phyloP scores from a whole-genome alignment of 2,113 vertebrate genomes.

The Hystrix brachyura region DNA sequence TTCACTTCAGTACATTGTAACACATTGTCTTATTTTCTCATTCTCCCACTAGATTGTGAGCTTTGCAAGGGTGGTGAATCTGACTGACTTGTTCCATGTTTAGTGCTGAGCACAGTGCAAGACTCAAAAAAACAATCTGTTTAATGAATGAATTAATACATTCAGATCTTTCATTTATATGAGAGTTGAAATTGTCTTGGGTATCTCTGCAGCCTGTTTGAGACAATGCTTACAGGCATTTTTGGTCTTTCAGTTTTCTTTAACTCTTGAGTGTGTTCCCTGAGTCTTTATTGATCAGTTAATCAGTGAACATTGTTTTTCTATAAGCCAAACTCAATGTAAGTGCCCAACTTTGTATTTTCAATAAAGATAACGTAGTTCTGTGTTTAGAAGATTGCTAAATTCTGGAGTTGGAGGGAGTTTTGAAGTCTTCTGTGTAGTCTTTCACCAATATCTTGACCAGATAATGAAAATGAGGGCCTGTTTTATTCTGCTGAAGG shows the following conservation, averaged over 20 bases:
- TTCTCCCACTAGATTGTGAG: neutral
- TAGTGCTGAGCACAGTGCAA: neutral
- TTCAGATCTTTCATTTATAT: neutral
- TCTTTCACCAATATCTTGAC: neutral
- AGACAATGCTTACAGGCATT: neutral
- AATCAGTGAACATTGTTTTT: conserved; percentile 17
- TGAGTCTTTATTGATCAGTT: neutral
- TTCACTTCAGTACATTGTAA: neutral
- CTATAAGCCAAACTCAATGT: neutral
- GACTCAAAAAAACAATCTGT: neutral
- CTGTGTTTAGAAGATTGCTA: neutral
- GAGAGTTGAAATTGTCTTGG: neutral
- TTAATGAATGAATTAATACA: conserved; percentile 6
- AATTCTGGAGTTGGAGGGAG: neutral
- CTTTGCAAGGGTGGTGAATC: neutral
- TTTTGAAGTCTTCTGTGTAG: neutral
- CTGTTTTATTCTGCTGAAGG: neutral
- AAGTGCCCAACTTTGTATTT: neutral
- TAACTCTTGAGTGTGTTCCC: neutral
- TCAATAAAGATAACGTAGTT: neutral
- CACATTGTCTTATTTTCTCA: neutral
- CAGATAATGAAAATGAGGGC: neutral
- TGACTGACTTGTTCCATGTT: neutral
- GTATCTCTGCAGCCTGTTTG: neutral
- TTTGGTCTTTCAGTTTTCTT: neutral